phyloP scores from a whole-genome alignment of 2,113 vertebrate species.

The Pantherophis guttatus region DNA sequence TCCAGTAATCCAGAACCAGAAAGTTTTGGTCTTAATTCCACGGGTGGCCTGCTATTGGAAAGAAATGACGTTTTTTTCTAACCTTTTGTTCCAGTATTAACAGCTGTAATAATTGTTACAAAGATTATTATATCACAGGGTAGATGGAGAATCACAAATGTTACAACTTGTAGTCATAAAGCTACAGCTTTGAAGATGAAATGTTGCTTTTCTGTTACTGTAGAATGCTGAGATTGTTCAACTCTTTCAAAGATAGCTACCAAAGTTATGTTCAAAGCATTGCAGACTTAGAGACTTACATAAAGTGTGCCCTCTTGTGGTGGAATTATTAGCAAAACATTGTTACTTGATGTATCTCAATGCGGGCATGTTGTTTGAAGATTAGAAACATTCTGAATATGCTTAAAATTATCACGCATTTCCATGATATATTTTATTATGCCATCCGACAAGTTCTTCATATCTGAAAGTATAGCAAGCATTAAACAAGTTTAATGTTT shows the following conservation, averaged over 20 bases:
- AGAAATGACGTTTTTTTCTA: neutral
- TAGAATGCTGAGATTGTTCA: neutral
- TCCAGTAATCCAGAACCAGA: neutral
- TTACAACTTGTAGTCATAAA: neutral
- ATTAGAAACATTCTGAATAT: neutral
- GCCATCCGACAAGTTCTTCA: neutral
- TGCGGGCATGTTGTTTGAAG: neutral
- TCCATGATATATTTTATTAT: neutral
- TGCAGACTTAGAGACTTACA: neutral
- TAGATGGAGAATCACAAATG: neutral
- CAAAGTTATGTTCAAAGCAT: neutral
- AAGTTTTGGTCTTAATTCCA: neutral
- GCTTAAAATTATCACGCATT: neutral
- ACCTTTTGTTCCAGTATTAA: neutral
- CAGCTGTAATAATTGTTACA: neutral
- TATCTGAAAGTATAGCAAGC: neutral
- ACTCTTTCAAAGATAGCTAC: neutral
- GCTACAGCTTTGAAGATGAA: neutral
- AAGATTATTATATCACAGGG: neutral
- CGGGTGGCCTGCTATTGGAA: neutral
- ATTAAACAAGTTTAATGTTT: neutral
- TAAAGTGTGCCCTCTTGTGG: constrained; percentile 18
- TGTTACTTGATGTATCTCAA: neutral
- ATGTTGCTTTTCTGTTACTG: neutral
- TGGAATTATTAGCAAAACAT: neutral